These are phyloP conservation scores for Rhingia campestris DNA, from an alignment of 2,888 invertebrate species.

Conservation along the genomic window DNA sequence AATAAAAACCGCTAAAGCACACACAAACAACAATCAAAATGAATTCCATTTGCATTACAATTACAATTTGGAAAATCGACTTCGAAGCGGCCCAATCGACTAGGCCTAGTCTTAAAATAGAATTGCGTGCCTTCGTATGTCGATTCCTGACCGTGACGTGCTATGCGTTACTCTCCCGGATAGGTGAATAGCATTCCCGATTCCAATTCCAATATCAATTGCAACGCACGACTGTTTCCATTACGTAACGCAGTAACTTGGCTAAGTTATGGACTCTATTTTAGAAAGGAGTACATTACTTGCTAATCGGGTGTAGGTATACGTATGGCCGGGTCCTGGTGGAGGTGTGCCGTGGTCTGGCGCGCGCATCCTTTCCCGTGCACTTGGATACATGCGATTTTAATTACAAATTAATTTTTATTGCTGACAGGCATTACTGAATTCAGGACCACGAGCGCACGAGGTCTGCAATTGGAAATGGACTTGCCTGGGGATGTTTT, in stretches of 20 bases:
- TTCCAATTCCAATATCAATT: slow-evolving; percentile 13
- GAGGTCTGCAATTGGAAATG: slow-evolving; percentile 48
- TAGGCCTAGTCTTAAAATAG: slow-evolving; percentile 42
- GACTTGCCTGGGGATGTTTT: slow-evolving; percentile 59
- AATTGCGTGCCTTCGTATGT: slow-evolving; percentile 30
- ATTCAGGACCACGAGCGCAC: slow-evolving; percentile 19
- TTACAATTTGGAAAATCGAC: slow-evolving; percentile 15
- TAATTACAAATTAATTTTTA: slow-evolving; percentile 73
- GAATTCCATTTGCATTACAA: slow-evolving; percentile 58
- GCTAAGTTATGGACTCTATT: slow-evolving; percentile 37
- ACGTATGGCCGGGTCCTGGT: slow-evolving; percentile 7
- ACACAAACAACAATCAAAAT: slow-evolving; percentile 26
- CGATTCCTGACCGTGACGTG: slow-evolving; percentile 43
- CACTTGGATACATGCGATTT: slow-evolving; percentile 58
- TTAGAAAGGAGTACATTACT: slow-evolving; percentile 17
- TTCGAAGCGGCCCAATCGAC: slow-evolving; percentile 14
- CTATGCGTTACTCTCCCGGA: slow-evolving; percentile 28
- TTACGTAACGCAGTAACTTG: slow-evolving; percentile 62
- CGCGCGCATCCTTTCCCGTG: slow-evolving; percentile 1
- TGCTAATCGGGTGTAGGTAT: slow-evolving; percentile 38
- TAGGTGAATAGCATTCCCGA: slow-evolving; percentile 41
- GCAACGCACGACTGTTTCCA: slow-evolving; percentile 18
- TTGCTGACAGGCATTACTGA: slow-evolving; percentile 61
- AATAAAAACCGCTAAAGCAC: slow-evolving; percentile 32
- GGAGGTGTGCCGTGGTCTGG: neutral